These are phyloP conservation scores for Delichon dasypus DNA, from an alignment of 2,797 vertebrate species.

Conservation along the genomic window DNA sequence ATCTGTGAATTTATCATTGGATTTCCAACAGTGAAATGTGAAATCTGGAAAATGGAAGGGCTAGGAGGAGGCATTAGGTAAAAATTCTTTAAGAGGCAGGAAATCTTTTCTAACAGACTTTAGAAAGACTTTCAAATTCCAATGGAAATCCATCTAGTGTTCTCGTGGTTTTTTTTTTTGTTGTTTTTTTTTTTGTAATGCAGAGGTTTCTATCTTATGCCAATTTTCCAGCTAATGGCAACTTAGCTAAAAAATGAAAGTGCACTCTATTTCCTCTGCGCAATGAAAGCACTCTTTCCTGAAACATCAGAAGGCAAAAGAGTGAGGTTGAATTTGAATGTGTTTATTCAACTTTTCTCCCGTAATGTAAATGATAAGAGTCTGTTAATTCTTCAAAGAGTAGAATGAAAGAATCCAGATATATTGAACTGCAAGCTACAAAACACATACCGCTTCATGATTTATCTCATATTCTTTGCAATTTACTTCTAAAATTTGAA, in stretches of 20 bases:
- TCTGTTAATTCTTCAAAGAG: background rate
- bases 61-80: background rate
- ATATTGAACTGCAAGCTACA: background rate
- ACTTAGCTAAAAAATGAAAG: background rate
- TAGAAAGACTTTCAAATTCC: background rate
- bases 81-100: background rate
- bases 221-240: background rate
- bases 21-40: background rate
- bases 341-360: background rate
- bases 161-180: background rate
- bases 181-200: background rate
- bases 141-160: background rate
- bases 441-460: background rate
- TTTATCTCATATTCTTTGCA: background rate
- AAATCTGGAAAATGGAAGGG: background rate
- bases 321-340: background rate
- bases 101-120: background rate
- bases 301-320: background rate
- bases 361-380: background rate
- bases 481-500: background rate
- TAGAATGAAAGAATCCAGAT: background rate
- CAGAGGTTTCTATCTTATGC: background rate
- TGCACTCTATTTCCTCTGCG: background rate
- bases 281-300: background rate
- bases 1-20: background rate